A percentile compares a stretch with the other conserved stretches of the same genome.
phyloP scores from a whole-genome alignment of 1,140 invertebrate species.

The Monochamus saltuarius region DNA sequence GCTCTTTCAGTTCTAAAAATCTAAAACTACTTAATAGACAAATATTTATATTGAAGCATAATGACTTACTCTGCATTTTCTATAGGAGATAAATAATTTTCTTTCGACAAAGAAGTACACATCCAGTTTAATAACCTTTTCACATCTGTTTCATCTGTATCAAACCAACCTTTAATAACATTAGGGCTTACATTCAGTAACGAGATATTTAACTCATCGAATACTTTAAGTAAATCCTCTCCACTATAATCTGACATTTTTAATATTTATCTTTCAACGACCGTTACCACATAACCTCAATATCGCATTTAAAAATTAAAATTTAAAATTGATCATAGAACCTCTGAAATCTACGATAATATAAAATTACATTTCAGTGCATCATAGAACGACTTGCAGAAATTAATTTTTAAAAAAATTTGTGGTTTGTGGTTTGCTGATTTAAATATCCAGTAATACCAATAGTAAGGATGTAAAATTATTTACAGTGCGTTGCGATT shows the following conservation, averaged over 20 bases:
- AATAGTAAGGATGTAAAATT: too few relatives aligned
- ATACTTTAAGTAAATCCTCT: conserved; percentile 30
- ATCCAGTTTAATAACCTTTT: conserved; percentile 37
- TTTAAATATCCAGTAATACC: too few relatives aligned
- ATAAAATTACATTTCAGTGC: too few relatives aligned
- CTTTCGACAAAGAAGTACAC: conserved; percentile 28
- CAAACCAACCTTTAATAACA: conserved; percentile 42
- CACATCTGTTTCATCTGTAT: conserved; percentile 34
- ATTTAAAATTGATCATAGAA: too few relatives aligned
- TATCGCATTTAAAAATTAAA: too few relatives aligned
- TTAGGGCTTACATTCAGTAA: conserved; percentile 29
- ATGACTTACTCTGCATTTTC: conserved; percentile 34
- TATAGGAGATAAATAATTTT: conserved; percentile 30
- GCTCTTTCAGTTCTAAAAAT: background rate
- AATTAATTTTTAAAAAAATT: too few relatives aligned
- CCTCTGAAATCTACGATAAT: too few relatives aligned
- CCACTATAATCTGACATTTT: conserved; percentile 22
- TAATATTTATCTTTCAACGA: background rate
- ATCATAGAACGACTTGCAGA: too few relatives aligned
- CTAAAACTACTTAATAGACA: background rate
- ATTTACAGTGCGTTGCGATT: too few relatives aligned
- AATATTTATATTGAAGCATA: background rate
- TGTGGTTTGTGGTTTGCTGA: too few relatives aligned
- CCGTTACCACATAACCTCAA: too few relatives aligned
- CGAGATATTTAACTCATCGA: conserved; percentile 32